Evolutionary conservation across 2,888 invertebrate species (phyloP).

Genomic region (Drosophila trichaetosa): DNA sequence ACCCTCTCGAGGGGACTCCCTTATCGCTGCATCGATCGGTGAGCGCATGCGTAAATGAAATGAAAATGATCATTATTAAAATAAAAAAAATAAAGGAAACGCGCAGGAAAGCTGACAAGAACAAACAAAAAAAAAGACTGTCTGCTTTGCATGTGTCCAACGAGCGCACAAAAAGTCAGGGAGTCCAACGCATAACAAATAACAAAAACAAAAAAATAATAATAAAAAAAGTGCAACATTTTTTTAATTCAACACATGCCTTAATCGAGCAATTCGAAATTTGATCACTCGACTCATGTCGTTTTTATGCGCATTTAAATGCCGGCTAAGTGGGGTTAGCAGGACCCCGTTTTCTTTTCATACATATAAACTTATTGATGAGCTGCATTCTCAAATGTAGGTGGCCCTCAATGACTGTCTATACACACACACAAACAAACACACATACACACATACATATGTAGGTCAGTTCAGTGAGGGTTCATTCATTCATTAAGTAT

Average conservation of each 20-base stretch:
- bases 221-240: constrained; percentile 77
- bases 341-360: constrained; percentile 15
- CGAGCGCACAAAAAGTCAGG: background rate
- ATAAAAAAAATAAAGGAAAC: background rate
- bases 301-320: constrained; percentile 61
- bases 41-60: constrained; percentile 79
- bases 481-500: constrained; percentile 48
- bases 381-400: constrained; percentile 24
- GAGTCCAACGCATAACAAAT: constrained; percentile 26
- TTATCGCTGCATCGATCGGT: constrained; percentile 63
- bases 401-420: constrained; percentile 5
- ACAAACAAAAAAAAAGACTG: background rate
- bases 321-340: constrained; percentile 70
- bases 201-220: background rate
- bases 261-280: constrained; percentile 78
- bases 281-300: constrained; percentile 64
- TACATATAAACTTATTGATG: constrained; percentile 48
- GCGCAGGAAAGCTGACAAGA: background rate
- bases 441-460: constrained; percentile 4
- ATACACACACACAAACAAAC: background rate
- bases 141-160: constrained; percentile 37
- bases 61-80: constrained; percentile 83
- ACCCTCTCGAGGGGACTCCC: constrained; percentile 52
- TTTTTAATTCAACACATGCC: constrained; percentile 83
- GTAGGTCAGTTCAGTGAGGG: constrained; percentile 52